Base-by-base conservation (phyloP, 2,113 vertebrate genomes). In the Martes martes region DNA sequence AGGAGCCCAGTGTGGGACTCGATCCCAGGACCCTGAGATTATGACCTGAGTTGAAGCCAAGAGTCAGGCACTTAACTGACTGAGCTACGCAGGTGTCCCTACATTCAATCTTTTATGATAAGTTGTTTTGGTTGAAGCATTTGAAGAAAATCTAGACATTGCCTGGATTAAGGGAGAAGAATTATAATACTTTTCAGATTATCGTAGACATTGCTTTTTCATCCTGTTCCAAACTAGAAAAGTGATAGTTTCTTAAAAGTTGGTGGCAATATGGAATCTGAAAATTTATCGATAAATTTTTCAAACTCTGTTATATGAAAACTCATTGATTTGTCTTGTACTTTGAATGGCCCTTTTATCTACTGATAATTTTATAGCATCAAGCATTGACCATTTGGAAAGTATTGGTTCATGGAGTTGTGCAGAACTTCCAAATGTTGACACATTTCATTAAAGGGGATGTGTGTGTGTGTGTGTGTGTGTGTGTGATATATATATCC, bases 321-420 rank as follows among this genome's bases (percentile, higher is more conserved):
- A 89, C 42, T 4, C 1, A 78, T 47, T 76, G 45, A 59, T 93
- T 65, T 95, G 47, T 92, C 31, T 89, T 81, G 21, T 3, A 87
- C n/a, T 96, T 73, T 69, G 11, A 81, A 92, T 89, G n/a, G 45
- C 61, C 87, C 73, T 78, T 94, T 94, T 93, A 90, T 36, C 28
- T 76, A 73, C 31, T 82, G n/a, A 47, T 86, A 47, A 93, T 90
- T 89, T 87, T 87, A 61, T 88, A 67, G 14, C 14, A 61, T 87
- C 2, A 10, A 93, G 10, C 33, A 90, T 15, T 90, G 87, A 79
- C 45, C 39, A 36, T 82, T 85, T 93, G 67, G 91, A 67, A 93
- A 95, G 91, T 78, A 96, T n/a, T 71, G 59, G 86, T 89, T 91
- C 82, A 89, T 39, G 73, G 45, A 86, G 45, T 91, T 86, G 71